Conservation (phyloP, 1,140 invertebrate genomes). For the Ruditapes philippinarum region DNA sequence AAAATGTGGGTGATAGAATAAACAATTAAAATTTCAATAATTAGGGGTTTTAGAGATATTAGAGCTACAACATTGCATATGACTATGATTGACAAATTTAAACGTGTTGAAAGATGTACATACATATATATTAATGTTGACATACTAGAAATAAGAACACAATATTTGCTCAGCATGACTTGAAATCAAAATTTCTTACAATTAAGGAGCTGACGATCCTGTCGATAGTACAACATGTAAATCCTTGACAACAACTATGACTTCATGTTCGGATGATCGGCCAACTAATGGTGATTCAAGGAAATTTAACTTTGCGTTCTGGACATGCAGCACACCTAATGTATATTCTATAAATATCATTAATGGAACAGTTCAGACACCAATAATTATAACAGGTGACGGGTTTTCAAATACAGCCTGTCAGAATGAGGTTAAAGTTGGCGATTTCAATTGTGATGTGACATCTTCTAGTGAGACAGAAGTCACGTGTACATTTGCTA, state of each 20-base stretch:
- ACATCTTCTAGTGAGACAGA: neutral
- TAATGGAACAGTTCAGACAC: slow-evolving; percentile 68
- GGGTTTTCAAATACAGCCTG: slow-evolving; percentile 72
- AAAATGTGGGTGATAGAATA: too few relatives aligned
- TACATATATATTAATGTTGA: too few relatives aligned
- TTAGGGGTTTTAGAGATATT: too few relatives aligned
- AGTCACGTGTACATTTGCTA: slow-evolving; percentile 56
- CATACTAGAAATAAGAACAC: too few relatives aligned
- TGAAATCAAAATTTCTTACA: too few relatives aligned
- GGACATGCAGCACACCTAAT: slow-evolving; percentile 71
- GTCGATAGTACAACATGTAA: neutral
- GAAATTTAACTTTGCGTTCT: slow-evolving; percentile 75
- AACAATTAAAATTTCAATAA: too few relatives aligned
- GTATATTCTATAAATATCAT: slow-evolving; percentile 63
- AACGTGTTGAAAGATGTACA: too few relatives aligned
- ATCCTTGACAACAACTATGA: neutral
- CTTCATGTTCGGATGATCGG: neutral
- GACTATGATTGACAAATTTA: too few relatives aligned
- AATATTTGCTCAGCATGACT: too few relatives aligned
- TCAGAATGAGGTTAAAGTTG: slow-evolving; percentile 73
- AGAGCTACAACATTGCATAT: too few relatives aligned
- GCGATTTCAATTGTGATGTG: slow-evolving; percentile 48
- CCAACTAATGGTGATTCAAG: neutral
- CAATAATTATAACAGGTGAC: slow-evolving; percentile 69
- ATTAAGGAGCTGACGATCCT: slow-evolving; percentile 24